Evolutionary conservation across 2,888 invertebrate genomes (phyloP).

Genomic region (Halictus ligatus): DNA sequence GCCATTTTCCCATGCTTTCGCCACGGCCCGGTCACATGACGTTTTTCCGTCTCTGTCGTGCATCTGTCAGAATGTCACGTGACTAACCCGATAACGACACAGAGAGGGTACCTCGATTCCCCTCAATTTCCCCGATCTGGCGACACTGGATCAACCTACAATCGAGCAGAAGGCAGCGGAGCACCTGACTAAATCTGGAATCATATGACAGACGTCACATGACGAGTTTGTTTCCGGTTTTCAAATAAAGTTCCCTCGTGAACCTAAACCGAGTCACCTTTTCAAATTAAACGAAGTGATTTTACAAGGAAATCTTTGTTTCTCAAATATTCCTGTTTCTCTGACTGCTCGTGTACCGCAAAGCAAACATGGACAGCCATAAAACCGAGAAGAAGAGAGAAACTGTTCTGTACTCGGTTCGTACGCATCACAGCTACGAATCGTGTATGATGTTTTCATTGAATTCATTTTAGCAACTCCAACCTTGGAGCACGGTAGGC

Average conservation of each 20-base stretch:
- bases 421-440: background rate
- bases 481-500: slow-evolving; percentile 89
- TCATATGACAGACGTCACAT: slow-evolving; percentile 75
- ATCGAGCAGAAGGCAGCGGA: slow-evolving; percentile 73
- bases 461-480: slow-evolving; percentile 88
- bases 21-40: background rate
- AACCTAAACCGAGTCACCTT: slow-evolving; percentile 9
- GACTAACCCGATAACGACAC: background rate
- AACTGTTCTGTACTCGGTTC: slow-evolving; percentile 61
- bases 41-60: background rate
- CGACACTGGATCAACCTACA: slow-evolving; percentile 26
- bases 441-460: background rate
- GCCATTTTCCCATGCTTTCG: background rate
- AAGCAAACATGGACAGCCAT: slow-evolving; percentile 28
- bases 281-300: background rate
- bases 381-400: slow-evolving; percentile 20
- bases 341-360: background rate
- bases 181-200: slow-evolving; percentile 75
- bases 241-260: slow-evolving; percentile 45
- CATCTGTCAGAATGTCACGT: background rate
- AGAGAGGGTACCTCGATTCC: background rate
- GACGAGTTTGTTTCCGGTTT: slow-evolving; percentile 64
- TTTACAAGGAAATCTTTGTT: background rate
- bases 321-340: background rate
- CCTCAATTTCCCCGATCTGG: background rate